Base-by-base conservation (phyloP, 2,113 vertebrate species). In the Aegotheles bennettii region DNA sequence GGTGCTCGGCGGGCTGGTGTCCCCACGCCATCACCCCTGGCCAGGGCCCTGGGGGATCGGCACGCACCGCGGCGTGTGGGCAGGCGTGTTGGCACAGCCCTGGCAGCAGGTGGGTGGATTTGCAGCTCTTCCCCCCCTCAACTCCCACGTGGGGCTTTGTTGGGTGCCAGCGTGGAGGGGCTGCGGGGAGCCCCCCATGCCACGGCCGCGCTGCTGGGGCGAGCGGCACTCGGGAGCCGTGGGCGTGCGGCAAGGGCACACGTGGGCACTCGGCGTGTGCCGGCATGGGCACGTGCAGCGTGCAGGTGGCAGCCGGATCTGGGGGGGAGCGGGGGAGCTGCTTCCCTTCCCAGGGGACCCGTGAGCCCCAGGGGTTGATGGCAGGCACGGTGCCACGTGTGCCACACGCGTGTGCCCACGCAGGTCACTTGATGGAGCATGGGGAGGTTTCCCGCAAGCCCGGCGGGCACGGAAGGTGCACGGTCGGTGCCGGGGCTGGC, bases 361-460 rank as follows among this genome's bases (percentile, higher is more conserved):
- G 13, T 0, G 2, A 45, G 35, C 38, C 29, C 9, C 8, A n/a
- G 70, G 45, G 65, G 51, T 11, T 1, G 57, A 1, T 4, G 61
- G 56, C 17, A 13, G 14, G 9, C 70, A 54, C 4, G 6, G 15
- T 48, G 77, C 73, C 87, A 25, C 29, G 5, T 11, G 86, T 16
- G 40, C n/a, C 83, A 4, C 11, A 0, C 14, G 36, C 10, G 29
- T 61, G 93, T 60, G 53, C 36, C 91, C 18, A 23, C 12, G 25
- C 70, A 16, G 74, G 78, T 59, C 82, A 96, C 94, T 94, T 95
- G 94, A 87, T 94, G 95, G 67, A 71, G 78, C 68, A 7, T 2
- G 4, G 26, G 64, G 65, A 53, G 60, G 3, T 70, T 57, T 57
- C 29, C 26, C 5, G 9, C 63, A 48, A 68, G 40, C 79, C 53